A percentile compares a stretch with the other conserved stretches of the same genome.
These are phyloP conservation scores for Cataglyphis altisquamis DNA, from an alignment of 2,888 invertebrate genomes.

Conservation along the genomic window DNA sequence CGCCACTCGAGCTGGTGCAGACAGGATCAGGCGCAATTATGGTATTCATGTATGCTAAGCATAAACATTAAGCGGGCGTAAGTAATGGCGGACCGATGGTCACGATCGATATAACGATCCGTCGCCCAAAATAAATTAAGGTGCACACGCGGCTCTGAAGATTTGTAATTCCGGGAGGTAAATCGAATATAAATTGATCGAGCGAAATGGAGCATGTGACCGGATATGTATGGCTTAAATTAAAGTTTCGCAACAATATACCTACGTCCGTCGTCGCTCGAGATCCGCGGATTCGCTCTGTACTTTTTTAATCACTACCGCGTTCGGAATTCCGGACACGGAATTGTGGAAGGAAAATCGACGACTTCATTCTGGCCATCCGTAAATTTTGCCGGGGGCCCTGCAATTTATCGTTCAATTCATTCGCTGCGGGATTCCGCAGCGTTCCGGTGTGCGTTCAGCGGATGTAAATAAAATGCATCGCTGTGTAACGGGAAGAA, in stretches of 20 bases:
- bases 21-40: constrained; percentile 5
- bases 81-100: constrained; percentile 33
- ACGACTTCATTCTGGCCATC: constrained; percentile 41
- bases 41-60: constrained; percentile 40
- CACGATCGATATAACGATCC: constrained; percentile 57
- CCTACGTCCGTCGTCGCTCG: neutral
- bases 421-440: constrained; percentile 32
- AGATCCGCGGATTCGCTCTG: constrained; percentile 32
- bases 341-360: constrained; percentile 37
- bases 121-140: constrained; percentile 62
- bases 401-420: constrained; percentile 51
- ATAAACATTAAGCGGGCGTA: constrained; percentile 42
- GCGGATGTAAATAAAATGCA: constrained; percentile 46
- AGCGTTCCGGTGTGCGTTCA: neutral
- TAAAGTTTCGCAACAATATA: constrained; percentile 22
- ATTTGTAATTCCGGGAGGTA: constrained; percentile 53
- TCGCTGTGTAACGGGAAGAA: constrained; percentile 13
- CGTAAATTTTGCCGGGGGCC: constrained; percentile 37
- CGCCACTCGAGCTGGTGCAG: neutral
- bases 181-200: constrained; percentile 58
- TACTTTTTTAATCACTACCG: constrained; percentile 41
- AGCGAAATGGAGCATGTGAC: constrained; percentile 21
- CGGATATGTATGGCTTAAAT: constrained; percentile 17
- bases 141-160: constrained; percentile 24
- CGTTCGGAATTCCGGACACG: constrained; percentile 32